Evolutionary conservation across 2,888 invertebrate species (phyloP).

Genomic region (Plagiodera versicolora): DNA sequence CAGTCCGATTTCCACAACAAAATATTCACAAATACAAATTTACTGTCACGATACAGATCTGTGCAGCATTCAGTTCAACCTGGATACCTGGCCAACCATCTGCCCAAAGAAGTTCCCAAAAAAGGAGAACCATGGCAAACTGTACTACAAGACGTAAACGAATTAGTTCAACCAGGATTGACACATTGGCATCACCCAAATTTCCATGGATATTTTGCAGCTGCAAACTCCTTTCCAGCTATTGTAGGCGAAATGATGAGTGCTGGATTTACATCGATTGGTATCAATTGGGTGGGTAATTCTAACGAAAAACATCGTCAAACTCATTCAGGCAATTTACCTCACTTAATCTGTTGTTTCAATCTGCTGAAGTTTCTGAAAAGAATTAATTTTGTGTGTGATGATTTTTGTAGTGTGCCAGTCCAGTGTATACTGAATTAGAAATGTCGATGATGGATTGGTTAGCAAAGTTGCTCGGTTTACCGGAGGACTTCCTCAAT

Average conservation of each 20-base stretch:
- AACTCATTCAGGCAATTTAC: no score
- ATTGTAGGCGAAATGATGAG: slow-evolving; percentile 19
- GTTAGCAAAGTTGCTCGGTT: slow-evolving; percentile 81
- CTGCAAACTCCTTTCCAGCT: slow-evolving; percentile 17
- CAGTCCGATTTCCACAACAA: no score
- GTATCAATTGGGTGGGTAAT: slow-evolving; percentile 14
- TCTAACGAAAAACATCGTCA: no score
- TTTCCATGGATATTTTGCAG: slow-evolving; percentile 17
- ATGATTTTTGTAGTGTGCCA: slow-evolving; percentile 44
- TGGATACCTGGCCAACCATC: slow-evolving; percentile 74
- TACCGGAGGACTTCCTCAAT: slow-evolving; percentile 82
- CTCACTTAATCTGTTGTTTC: no score
- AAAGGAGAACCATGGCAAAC: slow-evolving; percentile 76
- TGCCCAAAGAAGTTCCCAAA: slow-evolving; percentile 80
- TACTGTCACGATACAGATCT: slow-evolving; percentile 61
- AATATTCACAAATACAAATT: no score
- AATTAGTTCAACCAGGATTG: slow-evolving; percentile 84
- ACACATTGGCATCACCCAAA: slow-evolving; percentile 31
- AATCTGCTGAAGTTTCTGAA: no score
- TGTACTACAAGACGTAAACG: slow-evolving; percentile 78
- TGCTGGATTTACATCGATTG: slow-evolving; percentile 15
- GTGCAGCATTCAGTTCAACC: slow-evolving; percentile 84
- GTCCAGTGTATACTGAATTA: slow-evolving; percentile 82
- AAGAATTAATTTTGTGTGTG: no score
- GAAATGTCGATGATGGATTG: slow-evolving; percentile 93